Conservation (phyloP, 37 sponge, comb jelly and placozoan genomes). For the Lycopodina hypogea region DNA sequence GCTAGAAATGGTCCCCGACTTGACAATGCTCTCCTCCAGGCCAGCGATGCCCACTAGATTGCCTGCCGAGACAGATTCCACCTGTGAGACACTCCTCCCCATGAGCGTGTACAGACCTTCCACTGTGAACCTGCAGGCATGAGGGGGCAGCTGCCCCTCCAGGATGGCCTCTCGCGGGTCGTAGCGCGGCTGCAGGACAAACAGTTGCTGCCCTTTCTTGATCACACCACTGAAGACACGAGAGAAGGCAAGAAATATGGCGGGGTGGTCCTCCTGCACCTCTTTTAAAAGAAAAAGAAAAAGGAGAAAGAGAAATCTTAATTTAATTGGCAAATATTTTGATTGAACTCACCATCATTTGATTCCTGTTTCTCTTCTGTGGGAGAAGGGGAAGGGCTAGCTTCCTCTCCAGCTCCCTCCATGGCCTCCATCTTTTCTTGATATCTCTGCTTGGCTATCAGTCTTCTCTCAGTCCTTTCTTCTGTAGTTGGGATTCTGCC, state of each 20-base stretch:
- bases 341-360: no score
- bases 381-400: neutral
- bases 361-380: no score
- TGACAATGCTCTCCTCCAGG: slow-evolving; percentile 73
- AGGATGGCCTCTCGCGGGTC: slow-evolving; percentile 53
- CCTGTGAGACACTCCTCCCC: slow-evolving; percentile 77
- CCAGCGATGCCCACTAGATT: slow-evolving; percentile 89
- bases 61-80: slow-evolving; percentile 83
- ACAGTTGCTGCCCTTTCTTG: slow-evolving; percentile 58
- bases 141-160: slow-evolving; percentile 9
- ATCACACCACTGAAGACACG: slow-evolving; percentile 83
- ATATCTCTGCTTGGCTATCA: slow-evolving; percentile 37
- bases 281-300: neutral
- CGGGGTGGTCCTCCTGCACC: neutral
- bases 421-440: slow-evolving; percentile 12
- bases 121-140: slow-evolving; percentile 11
- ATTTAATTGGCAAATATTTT: neutral
- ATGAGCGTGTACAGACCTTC: slow-evolving; percentile 82
- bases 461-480: slow-evolving; percentile 65
- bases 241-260: slow-evolving; percentile 81
- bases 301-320: neutral
- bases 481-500: slow-evolving; percentile 65
- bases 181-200: slow-evolving; percentile 82
- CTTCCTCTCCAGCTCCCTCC: slow-evolving; percentile 8
- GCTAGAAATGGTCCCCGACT: slow-evolving; percentile 81